A percentile compares a stretch with the other conserved stretches of the same genome.
phyloP scores from a whole-genome alignment of 1,140 invertebrate genomes.

The Drosophila paulistorum region DNA sequence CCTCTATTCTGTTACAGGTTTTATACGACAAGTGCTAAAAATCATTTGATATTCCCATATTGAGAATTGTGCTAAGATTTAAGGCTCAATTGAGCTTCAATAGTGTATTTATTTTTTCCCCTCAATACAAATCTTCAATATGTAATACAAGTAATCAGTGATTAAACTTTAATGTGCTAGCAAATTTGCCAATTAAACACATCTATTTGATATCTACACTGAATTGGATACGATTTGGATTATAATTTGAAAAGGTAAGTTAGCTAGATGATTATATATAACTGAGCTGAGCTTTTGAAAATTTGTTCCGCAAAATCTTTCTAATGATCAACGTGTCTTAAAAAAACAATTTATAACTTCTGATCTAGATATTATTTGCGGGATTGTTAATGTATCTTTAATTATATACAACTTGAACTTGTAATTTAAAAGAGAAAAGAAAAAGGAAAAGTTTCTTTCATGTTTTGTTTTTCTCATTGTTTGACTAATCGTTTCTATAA shows the following conservation, averaged over 20 bases:
- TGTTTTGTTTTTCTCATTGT: neutral
- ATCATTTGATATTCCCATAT: neutral
- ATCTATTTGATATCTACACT: neutral
- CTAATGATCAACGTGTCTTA: neutral
- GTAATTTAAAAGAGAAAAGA: neutral
- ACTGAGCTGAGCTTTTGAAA: neutral
- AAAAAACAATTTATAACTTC: neutral
- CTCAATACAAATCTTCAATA: neutral
- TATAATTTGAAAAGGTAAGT: slow-evolving; percentile 2
- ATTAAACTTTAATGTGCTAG: slow-evolving; percentile 9
- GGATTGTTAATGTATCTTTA: neutral
- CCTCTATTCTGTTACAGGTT: neutral
- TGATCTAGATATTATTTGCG: neutral
- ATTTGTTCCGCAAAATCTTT: no score
- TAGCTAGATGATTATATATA: neutral
- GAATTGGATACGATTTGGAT: slow-evolving; percentile 7
- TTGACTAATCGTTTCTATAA: neutral
- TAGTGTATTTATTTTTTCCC: neutral
- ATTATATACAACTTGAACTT: neutral
- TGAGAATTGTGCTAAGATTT: slow-evolving; percentile 7
- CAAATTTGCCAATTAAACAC: slow-evolving; percentile 1
- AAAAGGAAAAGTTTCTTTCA: neutral
- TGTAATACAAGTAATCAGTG: slow-evolving; percentile 8
- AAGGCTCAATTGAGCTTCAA: neutral
- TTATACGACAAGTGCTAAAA: slow-evolving; percentile 1